phyloP scores from a whole-genome alignment of 1,140 invertebrate genomes.

The Drosophila ficusphila region DNA sequence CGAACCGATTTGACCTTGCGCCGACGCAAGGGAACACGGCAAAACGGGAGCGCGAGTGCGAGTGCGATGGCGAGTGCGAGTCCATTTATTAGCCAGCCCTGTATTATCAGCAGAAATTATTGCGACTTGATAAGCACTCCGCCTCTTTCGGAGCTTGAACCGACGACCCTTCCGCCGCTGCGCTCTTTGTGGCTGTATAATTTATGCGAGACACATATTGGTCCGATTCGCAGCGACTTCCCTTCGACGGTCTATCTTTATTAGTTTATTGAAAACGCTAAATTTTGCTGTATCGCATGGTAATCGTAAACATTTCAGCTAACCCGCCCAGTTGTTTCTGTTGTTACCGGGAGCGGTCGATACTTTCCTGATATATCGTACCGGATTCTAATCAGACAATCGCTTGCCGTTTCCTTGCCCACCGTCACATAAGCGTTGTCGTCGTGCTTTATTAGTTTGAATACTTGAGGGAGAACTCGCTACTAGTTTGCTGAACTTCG shows the following conservation, averaged over 20 bases:
- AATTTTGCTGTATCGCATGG: conserved; percentile 25
- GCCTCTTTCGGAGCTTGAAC: conserved; percentile 22
- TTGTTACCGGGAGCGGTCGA: conserved; percentile 38
- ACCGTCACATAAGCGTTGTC: neutral
- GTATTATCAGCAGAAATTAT: conserved; percentile 44
- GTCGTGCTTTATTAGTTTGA: conserved; percentile 44
- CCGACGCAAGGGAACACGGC: conserved; percentile 3
- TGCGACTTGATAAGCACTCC: conserved; percentile 33
- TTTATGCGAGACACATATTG: conserved; percentile 11
- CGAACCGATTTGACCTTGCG: conserved; percentile 35
- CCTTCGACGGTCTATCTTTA: conserved; percentile 38
- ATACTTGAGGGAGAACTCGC: conserved; percentile 17
- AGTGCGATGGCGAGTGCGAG: conserved; percentile 1
- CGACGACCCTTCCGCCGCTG: conserved; percentile 20
- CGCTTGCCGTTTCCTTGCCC: conserved; percentile 22
- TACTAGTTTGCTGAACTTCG: conserved; percentile 47
- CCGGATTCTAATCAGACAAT: conserved; percentile 31
- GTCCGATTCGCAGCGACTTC: conserved; percentile 4
- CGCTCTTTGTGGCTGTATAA: conserved; percentile 37
- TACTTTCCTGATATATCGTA: conserved; percentile 30
- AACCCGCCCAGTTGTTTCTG: neutral
- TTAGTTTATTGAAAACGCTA: conserved; percentile 46
- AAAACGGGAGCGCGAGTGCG: conserved; percentile 8
- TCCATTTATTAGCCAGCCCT: conserved; percentile 12
- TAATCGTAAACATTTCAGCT: conserved; percentile 44